Conservation (phyloP, 2,797 vertebrate genomes). For the Atherinosoma microstoma region DNA sequence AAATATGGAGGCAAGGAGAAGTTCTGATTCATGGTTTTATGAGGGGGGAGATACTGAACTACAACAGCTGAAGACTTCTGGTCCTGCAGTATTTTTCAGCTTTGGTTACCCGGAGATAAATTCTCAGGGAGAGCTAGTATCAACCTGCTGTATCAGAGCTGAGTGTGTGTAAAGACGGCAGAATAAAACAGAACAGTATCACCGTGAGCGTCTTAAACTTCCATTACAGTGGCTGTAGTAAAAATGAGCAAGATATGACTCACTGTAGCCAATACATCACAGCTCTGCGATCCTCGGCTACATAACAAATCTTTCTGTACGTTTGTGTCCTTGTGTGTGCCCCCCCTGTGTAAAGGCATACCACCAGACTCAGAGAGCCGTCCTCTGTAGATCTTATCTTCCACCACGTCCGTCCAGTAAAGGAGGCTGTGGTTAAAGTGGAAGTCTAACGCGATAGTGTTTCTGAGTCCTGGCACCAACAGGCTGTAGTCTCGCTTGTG, state of each 20-base stretch:
- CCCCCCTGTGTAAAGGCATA: conserved; percentile 61
- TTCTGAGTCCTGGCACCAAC: conserved; percentile 94
- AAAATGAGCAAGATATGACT: conserved; percentile 28
- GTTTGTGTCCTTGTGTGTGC: not conserved
- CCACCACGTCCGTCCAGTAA: conserved; percentile 99
- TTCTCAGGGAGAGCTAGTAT: conserved; percentile 35
- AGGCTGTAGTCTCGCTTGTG: conserved; percentile 98
- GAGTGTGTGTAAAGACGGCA: conserved; percentile 24
- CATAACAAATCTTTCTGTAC: conserved; percentile 17
- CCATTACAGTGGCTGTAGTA: conserved; percentile 20
- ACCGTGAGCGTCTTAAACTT: conserved; percentile 11
- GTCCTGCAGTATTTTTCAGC: conserved; percentile 33
- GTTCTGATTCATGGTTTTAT: conserved; percentile 49
- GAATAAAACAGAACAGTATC: conserved; percentile 41
- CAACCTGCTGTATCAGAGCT: conserved; percentile 21
- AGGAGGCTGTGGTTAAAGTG: conserved; percentile 96
- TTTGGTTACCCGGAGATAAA: conserved; percentile 29
- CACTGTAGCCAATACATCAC: conserved; percentile 27
- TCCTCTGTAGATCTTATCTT: conserved; percentile 98
- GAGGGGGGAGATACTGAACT: conserved; percentile 5
- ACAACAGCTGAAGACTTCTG: conserved; percentile 29
- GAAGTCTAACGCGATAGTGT: conserved; percentile 98
- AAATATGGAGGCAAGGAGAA: conserved; percentile 30
- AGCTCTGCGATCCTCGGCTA: conserved; percentile 15
- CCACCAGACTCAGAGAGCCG: conserved; percentile 94